Base-by-base conservation (phyloP, 64 coral and sea anemone species). In the Actinia tenebrosa region DNA sequence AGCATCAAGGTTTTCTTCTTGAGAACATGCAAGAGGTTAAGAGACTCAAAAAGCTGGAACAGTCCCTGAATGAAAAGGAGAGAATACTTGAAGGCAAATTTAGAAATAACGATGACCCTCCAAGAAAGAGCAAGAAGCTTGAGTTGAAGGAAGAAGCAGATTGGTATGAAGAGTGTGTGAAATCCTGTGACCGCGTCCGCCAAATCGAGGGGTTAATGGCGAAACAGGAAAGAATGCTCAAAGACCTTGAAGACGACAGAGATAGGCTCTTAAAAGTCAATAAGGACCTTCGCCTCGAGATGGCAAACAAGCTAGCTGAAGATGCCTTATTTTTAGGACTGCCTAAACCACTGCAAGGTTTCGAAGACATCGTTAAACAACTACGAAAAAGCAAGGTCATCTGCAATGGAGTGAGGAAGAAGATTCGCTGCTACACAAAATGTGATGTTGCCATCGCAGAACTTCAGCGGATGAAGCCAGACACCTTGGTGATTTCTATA, bases 1-100 rank as follows among this genome's bases (percentile, higher is more conserved):
- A 81, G 23, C 50, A n/a, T n/a, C 50, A 45, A 52, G 50, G 79
- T 8, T 81, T 81, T 42, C 79, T 45, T 22, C 79, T 50, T 22
- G 79, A 81, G 22, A 81, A 45, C 43, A 45, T 81, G 79, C n/a
- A 46, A 81, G 79, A 81, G 22, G 79, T 53, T 53, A 45, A 81
- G 44, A 45, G 46, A 20, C 44, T 81, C 1, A 47, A 53, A 81
- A 14, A 81, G 44, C 16, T 81, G 50, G 44, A 81, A 5, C 16
- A 53, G 19, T 23, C 17, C 14, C 79, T 81, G 0, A 45, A 50
- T 18, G 79, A 81, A 53, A 81, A 53, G 17, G 79, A 81, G 79
- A 81, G 22, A 53, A n/a, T 20, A 16, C 79, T 81, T 8, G 9
- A 81, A 17, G 44, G 7, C 3, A 19, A 50, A 45, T 18, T 81